Percentiles rank a stretch among this genome's conserved stretches.
Conservation (phyloP, 2,113 vertebrate species). For the Megaceryle maxima region DNA sequence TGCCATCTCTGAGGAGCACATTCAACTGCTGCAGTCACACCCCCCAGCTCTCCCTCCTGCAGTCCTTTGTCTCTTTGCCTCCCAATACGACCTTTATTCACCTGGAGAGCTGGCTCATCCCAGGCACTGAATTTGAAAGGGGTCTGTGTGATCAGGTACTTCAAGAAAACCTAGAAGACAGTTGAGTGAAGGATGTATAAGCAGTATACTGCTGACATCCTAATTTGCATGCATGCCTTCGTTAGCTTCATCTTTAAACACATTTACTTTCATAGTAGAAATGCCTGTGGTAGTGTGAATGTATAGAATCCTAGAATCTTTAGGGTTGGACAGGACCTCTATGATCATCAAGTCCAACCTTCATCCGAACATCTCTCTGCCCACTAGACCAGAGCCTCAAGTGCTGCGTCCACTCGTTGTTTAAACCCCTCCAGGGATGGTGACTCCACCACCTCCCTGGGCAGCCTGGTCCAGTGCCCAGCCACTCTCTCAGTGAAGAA, state of each 20-base stretch:
- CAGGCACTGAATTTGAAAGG: constrained; percentile 29
- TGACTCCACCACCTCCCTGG: too few species aligned
- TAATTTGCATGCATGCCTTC: not conserved
- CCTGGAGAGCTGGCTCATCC: not conserved
- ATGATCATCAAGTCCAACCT: too few species aligned
- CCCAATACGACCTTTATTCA: not conserved
- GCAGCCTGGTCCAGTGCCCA: too few species aligned
- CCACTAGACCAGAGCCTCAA: too few species aligned
- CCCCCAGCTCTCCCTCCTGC: too few species aligned
- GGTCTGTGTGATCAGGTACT: not conserved
- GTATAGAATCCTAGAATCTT: not conserved
- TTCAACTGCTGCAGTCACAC: not conserved
- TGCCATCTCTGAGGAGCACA: not conserved
- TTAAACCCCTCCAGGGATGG: too few species aligned
- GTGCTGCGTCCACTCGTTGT: too few species aligned
- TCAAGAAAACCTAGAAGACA: not conserved
- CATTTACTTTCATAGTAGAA: not conserved
- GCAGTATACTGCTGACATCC: not conserved
- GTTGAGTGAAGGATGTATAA: constrained; percentile 14
- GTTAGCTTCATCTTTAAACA: not conserved
- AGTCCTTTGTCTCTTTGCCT: not conserved
- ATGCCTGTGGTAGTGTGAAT: not conserved
- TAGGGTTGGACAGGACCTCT: too few species aligned
- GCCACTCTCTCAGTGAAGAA: too few species aligned
- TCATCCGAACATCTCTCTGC: too few species aligned